These are phyloP conservation scores for Gopherus flavomarginatus DNA, from an alignment of 2,113 vertebrate genomes.

Conservation along the genomic window DNA sequence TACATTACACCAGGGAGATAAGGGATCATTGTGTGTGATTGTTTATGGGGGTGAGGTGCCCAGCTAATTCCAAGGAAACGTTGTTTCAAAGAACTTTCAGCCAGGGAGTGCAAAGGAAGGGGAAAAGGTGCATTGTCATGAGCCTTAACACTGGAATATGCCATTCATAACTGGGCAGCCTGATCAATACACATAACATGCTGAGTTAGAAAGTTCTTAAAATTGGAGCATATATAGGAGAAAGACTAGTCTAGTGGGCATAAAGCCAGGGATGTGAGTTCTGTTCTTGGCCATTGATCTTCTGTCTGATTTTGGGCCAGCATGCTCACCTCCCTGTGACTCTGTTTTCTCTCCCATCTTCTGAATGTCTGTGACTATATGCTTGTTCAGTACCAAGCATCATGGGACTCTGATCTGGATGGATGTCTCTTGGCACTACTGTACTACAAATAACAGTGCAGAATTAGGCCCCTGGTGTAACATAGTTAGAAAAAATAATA, in stretches of 20 bases:
- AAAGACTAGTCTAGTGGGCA: not conserved
- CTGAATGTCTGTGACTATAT: not conserved
- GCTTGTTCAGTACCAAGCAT: not conserved
- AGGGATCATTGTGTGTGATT: not conserved
- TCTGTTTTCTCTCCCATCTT: not conserved
- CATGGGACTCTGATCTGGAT: not conserved
- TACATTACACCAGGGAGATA: not conserved
- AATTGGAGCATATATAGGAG: not conserved
- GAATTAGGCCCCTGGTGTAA: rapidly evolving
- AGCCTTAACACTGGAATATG: not conserved
- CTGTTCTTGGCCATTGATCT: not conserved
- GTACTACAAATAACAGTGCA: not conserved
- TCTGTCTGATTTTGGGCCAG: not conserved
- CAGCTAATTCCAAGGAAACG: not conserved
- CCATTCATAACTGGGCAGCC: not conserved
- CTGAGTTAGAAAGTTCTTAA: not conserved
- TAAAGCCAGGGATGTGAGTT: not conserved
- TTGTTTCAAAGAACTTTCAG: not conserved
- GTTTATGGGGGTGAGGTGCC: not conserved
- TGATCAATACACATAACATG: not conserved
- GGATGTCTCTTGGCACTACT: not conserved
- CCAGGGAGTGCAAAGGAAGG: not conserved
- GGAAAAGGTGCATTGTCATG: not conserved
- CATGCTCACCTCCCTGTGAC: not conserved
- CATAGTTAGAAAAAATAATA: rapidly evolving